Evolutionary conservation across 2,888 invertebrate genomes (phyloP).

Genomic region (Leucophenga maculata): DNA sequence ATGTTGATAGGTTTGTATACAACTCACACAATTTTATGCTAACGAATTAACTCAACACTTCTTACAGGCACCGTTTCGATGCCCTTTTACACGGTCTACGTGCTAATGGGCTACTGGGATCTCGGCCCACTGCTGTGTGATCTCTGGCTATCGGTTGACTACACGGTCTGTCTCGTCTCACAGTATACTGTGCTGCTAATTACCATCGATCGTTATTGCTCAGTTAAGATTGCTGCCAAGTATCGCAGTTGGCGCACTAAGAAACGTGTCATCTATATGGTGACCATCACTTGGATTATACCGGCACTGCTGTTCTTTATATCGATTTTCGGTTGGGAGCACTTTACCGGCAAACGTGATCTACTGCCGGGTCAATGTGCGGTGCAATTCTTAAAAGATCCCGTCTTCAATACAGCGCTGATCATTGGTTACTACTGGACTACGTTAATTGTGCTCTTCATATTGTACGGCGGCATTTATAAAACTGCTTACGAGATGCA

Average conservation of each 20-base stretch:
- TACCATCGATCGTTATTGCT: conserved; percentile 98
- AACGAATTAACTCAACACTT: conserved; percentile 38
- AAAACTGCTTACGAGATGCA: conserved; percentile 98
- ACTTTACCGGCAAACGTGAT: conserved; percentile 94
- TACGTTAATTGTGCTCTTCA: conserved; percentile 94
- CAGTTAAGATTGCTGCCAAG: conserved; percentile 97
- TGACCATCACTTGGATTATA: conserved; percentile 96
- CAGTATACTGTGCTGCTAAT: conserved; percentile 99
- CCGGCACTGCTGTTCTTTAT: conserved; percentile 97
- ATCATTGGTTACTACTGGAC: conserved; percentile 99
- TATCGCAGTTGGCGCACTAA: conserved; percentile 98
- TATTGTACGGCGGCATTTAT: conserved; percentile 97
- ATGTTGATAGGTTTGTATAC: conserved; percentile 86
- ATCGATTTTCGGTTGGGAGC: conserved; percentile 99
- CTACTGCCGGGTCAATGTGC: conserved; percentile 91
- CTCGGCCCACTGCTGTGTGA: conserved; percentile 96
- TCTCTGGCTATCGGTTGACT: conserved; percentile 98
- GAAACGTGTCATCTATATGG: conserved; percentile 94
- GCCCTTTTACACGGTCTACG: conserved; percentile 98
- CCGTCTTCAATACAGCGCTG: conserved; percentile 95
- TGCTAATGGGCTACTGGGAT: conserved; percentile 97
- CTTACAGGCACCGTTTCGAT: conserved; percentile 97
- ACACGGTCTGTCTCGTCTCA: conserved; percentile 98
- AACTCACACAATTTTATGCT: no score
- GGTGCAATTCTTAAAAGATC: conserved; percentile 97